A percentile compares a stretch with the other conserved stretches of the same genome.
These are phyloP conservation scores for Anoplius nigerrimus DNA, from an alignment of 2,888 invertebrate genomes.

Conservation along the genomic window DNA sequence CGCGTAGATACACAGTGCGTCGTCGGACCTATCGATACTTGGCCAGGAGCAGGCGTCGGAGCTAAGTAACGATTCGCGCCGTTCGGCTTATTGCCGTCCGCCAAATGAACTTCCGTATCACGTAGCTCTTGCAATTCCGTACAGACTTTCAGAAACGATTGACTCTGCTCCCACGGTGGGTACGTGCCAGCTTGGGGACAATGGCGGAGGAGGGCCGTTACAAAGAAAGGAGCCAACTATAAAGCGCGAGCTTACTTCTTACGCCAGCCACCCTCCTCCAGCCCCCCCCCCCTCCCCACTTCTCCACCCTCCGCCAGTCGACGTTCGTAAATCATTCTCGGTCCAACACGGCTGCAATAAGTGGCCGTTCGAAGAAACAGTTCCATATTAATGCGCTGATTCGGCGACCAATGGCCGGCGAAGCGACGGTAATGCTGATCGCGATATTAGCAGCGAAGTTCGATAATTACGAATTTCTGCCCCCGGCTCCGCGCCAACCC, in stretches of 20 bases:
- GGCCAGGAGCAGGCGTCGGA: too few species aligned
- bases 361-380: neutral
- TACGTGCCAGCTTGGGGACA: slow-evolving; percentile 27
- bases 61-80: too few species aligned
- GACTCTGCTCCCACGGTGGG: slow-evolving; percentile 1
- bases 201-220: slow-evolving; percentile 37
- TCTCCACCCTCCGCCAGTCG: slow-evolving; percentile 34
- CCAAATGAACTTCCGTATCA: too few species aligned
- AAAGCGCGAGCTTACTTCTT: slow-evolving; percentile 34
- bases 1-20: too few species aligned
- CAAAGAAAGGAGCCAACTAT: slow-evolving; percentile 26
- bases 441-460: too few species aligned
- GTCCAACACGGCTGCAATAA: slow-evolving; percentile 5
- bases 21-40: too few species aligned
- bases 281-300: too few species aligned
- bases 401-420: neutral
- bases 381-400: slow-evolving; percentile 13
- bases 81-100: too few species aligned
- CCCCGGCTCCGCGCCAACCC: too few species aligned
- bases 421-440: neutral
- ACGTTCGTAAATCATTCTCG: slow-evolving; percentile 38
- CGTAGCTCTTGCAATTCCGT: too few species aligned
- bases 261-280: too few species aligned
- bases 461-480: too few species aligned
- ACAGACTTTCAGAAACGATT: neutral